Conservation (phyloP, 2,113 vertebrate species). For the Syrmaticus mikado region DNA sequence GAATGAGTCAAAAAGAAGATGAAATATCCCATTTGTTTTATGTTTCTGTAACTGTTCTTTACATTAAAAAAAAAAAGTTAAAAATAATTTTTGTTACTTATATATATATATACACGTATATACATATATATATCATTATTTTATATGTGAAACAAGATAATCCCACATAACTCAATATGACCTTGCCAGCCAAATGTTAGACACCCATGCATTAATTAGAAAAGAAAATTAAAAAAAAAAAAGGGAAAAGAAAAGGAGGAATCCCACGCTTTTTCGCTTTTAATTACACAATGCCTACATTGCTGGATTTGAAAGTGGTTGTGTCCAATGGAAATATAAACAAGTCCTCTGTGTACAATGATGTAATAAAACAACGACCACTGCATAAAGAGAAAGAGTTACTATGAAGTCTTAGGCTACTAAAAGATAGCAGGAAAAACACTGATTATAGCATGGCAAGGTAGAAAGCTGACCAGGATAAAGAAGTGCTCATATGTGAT, state of each 20-base stretch:
- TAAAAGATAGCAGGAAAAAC: not conserved
- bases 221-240: not conserved
- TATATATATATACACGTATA: no score
- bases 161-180: no score
- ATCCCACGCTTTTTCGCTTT: not conserved
- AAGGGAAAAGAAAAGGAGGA: not conserved
- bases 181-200: no score
- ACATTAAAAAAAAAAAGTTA: no score
- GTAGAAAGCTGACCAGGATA: not conserved
- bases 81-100: no score
- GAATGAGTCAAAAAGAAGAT: no score
- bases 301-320: not conserved
- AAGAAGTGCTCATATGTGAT: not conserved
- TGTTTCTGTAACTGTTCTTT: no score
- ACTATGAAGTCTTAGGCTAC: not conserved
- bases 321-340: not conserved
- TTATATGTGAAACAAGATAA: no score
- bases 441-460: accelerated
- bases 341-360: not conserved
- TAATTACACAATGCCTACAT: not conserved
- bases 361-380: not conserved
- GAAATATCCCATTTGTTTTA: no score
- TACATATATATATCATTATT: no score
- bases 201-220: not conserved
- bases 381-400: not conserved